Conservation (phyloP, 2,113 vertebrate species). For the Psittacula cyanocephala region DNA sequence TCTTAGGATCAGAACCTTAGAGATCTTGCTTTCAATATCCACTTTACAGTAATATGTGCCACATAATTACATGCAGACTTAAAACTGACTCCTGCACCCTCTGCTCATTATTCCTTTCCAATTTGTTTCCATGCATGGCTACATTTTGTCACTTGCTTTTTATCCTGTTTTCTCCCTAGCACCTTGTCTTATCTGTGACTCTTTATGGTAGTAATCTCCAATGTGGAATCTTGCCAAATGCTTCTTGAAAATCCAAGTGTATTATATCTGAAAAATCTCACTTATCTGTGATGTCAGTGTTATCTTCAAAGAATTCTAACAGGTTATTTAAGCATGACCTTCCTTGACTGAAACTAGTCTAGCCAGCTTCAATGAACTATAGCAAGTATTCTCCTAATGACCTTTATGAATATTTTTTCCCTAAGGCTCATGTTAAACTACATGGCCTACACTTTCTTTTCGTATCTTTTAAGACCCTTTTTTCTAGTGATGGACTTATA, state of each 20-base stretch:
- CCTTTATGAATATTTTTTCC: not conserved
- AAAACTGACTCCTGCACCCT: not conserved
- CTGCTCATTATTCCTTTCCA: not conserved
- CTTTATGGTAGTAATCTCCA: not conserved
- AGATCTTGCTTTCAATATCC: not conserved
- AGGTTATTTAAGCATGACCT: not conserved
- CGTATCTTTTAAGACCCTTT: not conserved
- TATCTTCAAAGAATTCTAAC: constrained; percentile 16
- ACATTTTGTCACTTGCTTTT: not conserved
- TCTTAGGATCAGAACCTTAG: not conserved
- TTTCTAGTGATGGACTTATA: not conserved
- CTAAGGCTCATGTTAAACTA: not conserved
- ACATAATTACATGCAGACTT: not conserved
- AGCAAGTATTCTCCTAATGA: not conserved
- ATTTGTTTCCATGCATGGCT: not conserved
- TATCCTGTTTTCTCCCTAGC: not conserved
- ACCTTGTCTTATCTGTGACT: not conserved
- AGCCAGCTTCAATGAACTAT: not conserved
- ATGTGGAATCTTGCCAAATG: not conserved
- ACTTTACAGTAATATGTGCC: not conserved
- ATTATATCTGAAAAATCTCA: not conserved
- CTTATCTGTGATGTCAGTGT: not conserved
- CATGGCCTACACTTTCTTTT: not conserved
- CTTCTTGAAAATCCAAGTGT: not conserved
- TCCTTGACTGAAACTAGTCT: not conserved